These are phyloP conservation scores for Tinamus guttatus DNA, from an alignment of 2,113 vertebrate genomes.

Conservation along the genomic window DNA sequence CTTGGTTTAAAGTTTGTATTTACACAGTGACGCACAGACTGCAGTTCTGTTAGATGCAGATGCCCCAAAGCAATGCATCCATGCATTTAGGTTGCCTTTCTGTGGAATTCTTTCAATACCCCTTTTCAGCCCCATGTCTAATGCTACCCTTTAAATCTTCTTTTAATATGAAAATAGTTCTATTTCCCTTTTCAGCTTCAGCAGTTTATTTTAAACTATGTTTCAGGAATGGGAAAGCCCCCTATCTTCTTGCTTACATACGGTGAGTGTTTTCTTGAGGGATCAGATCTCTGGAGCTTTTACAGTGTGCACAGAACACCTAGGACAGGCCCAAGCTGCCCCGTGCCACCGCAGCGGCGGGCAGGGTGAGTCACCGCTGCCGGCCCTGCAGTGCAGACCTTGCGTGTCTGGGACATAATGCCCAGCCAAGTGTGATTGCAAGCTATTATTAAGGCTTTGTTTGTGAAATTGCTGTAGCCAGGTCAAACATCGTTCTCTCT, in stretches of 20 bases:
- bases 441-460: constrained; percentile 76
- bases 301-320: constrained; percentile 17
- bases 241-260: not conserved
- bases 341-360: constrained; percentile 68
- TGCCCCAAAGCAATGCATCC: not conserved
- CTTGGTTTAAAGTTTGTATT: not conserved
- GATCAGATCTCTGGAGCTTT: constrained; percentile 40
- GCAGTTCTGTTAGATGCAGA: not conserved
- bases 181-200: not conserved
- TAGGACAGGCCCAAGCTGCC: constrained; percentile 62
- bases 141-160: not conserved
- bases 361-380: constrained; percentile 70
- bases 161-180: not conserved
- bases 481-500: constrained; percentile 67
- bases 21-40: not conserved
- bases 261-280: constrained; percentile 9
- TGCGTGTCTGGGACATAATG: constrained; percentile 73
- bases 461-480: constrained; percentile 69
- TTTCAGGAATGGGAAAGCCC: not conserved
- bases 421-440: constrained; percentile 75
- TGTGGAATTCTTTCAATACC: not conserved
- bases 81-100: fast-evolving
- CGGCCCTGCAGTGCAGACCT: constrained; percentile 68
- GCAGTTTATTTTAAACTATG: not conserved
- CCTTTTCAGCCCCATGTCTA: not conserved